A percentile compares a stretch with the other conserved stretches of the same genome.
Evolutionary conservation across 2,888 invertebrate genomes (phyloP).

Genomic region (Cryptocephalus moraei): DNA sequence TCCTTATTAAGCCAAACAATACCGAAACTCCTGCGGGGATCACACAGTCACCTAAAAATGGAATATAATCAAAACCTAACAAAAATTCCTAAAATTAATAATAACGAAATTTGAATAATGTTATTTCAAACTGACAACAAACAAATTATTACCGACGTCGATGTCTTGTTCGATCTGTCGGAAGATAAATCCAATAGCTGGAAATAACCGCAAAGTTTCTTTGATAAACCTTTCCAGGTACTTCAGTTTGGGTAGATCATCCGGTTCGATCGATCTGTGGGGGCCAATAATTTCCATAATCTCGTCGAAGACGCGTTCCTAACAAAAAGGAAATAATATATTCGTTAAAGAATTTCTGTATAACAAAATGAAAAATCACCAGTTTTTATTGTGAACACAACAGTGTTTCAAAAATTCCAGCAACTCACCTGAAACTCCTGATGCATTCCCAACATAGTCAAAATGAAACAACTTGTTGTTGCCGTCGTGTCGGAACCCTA

Average conservation of each 20-base stretch:
- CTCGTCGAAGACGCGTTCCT: slow-evolving; percentile 37
- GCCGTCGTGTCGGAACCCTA: slow-evolving; percentile 28
- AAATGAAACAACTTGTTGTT: slow-evolving; percentile 20
- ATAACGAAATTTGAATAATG: no score
- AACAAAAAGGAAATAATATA: no score
- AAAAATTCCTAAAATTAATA: no score
- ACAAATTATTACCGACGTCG: no score
- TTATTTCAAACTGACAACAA: no score
- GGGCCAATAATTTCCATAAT: slow-evolving; percentile 40
- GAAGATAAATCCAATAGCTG: slow-evolving; percentile 44
- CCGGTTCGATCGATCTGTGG: slow-evolving; percentile 35
- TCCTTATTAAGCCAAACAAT: no score
- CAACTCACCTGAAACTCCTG: slow-evolving; percentile 21
- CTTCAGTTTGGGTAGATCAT: slow-evolving; percentile 44
- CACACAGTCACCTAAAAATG: no score
- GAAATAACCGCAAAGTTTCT: slow-evolving; percentile 47
- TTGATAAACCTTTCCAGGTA: slow-evolving; percentile 48
- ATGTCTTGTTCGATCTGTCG: slow-evolving; percentile 40
- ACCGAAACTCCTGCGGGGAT: no score
- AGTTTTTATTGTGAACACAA: no score
- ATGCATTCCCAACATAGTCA: slow-evolving; percentile 24
- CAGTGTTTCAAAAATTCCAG: background rate
- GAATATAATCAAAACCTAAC: no score
- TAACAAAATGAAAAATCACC: no score
- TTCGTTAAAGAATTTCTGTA: background rate